A percentile compares a stretch with the other conserved stretches of the same genome.
phyloP scores from a whole-genome alignment of 2,113 vertebrate genomes.

The Tachysurus vachellii region DNA sequence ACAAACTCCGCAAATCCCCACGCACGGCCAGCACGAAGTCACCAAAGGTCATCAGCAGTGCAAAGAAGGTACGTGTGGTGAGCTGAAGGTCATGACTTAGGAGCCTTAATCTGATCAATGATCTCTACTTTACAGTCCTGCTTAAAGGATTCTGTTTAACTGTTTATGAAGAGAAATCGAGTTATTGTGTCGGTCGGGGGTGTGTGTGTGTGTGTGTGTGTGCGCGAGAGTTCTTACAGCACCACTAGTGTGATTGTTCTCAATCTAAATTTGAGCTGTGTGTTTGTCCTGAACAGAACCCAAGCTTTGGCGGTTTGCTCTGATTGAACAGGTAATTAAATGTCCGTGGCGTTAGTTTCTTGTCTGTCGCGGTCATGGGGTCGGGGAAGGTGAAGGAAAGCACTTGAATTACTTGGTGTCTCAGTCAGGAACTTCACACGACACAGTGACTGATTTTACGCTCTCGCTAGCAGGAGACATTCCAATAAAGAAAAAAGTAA shows the following conservation, averaged over 20 bases:
- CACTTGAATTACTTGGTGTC: neutral
- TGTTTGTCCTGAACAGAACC: conserved; percentile 15
- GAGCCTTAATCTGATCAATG: neutral
- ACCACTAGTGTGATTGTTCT: neutral
- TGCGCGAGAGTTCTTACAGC: no score
- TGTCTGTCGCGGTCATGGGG: neutral
- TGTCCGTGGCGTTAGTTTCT: neutral
- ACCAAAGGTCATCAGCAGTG: conserved; percentile 63
- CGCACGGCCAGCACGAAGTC: conserved; percentile 61
- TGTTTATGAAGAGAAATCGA: neutral
- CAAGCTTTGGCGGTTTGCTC: neutral
- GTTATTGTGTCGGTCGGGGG: neutral
- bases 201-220: neutral
- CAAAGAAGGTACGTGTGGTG: conserved; percentile 68
- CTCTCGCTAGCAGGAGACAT: neutral
- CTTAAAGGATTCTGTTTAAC: neutral
- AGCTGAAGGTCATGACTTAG: neutral
- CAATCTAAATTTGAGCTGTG: neutral
- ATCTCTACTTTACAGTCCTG: neutral
- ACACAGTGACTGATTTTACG: neutral
- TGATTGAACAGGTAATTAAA: neutral
- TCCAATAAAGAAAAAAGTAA: neutral
- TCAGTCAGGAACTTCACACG: neutral
- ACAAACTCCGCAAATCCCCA: conserved; percentile 71
- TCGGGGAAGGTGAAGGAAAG: neutral